These are phyloP conservation scores for Myopa tessellatipennis DNA, from an alignment of 2,888 invertebrate genomes.

Conservation along the genomic window DNA sequence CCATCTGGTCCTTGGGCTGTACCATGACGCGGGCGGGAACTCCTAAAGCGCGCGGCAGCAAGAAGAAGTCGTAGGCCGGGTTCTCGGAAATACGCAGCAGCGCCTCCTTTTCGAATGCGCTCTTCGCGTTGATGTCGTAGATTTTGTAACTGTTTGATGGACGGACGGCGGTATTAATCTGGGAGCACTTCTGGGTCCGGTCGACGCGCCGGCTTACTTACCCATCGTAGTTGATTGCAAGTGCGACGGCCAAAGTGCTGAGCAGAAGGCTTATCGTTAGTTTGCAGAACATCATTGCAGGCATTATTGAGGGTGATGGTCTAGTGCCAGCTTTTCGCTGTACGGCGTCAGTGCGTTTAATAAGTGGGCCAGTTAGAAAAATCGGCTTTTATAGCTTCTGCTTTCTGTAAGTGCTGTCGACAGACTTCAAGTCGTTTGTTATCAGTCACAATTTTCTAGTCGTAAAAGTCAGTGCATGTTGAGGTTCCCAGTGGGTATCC, in stretches of 20 bases:
- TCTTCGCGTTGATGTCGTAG: conserved; percentile 23
- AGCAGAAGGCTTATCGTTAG: neutral
- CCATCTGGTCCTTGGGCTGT: conserved; percentile 44
- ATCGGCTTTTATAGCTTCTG: neutral
- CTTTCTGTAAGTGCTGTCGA: neutral
- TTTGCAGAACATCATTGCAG: neutral
- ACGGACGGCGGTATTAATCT: neutral
- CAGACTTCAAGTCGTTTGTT: conserved; percentile 21
- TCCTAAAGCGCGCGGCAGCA: conserved; percentile 43
- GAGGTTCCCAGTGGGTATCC: neutral
- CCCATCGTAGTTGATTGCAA: neutral
- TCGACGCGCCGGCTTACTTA: neutral
- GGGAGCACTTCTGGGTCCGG: neutral
- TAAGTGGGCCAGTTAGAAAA: neutral
- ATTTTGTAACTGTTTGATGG: conserved; percentile 23
- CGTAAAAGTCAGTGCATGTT: conserved; percentile 32
- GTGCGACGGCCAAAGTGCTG: neutral
- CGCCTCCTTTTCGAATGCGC: neutral
- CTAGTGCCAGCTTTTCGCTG: neutral
- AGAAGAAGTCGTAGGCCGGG: conserved; percentile 47
- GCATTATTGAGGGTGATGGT: neutral
- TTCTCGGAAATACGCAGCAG: neutral
- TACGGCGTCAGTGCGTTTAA: neutral
- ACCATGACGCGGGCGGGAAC: conserved; percentile 49
- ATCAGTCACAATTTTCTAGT: conserved; percentile 14